Base-by-base conservation (phyloP, 2,888 invertebrate species). In the Crematogaster levior region DNA sequence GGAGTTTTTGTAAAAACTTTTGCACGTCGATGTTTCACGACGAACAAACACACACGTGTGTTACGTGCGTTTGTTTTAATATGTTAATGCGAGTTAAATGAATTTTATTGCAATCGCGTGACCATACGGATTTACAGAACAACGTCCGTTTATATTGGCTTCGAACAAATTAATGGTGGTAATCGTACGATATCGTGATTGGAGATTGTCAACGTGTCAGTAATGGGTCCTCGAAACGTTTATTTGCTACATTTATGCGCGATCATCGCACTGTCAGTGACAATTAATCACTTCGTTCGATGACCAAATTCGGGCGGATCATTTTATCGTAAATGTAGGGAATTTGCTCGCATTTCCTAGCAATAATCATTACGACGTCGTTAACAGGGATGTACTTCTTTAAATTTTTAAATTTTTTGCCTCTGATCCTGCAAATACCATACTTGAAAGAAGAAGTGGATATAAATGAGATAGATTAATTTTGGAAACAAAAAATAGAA, bases 171-270 rank as follows among this genome's bases (percentile, higher is more conserved):
- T 68, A 68, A 77, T 53, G 51, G 27, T 18, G 43, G 40, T 79
- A 79, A 79, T 68, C 56, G 30, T 18, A 30, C 43, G 77, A 77
- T 30, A 77, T 77, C 66, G 66, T 66, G 77, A 68, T 77, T 56
- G 30, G 56, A 68, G 40, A 66, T 77, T 77, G 51, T 63, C 74
- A 61, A 46, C 18, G 46, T 60, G 66, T 24, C 68, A 15, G 30
- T 68, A 77, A 77, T 68, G 43, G 21, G 40, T 37, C 56, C 30
- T 77, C 43, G 18, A 77, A 68, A 30, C 43, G 68, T 68, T 77
- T 77, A 77, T 77, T 77, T 34, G 77, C 56, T 40, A 30, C 18
- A 68, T 77, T 77, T 74, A 18, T 30, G 43, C 40, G 53, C 30
- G 56, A 56, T 66, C 30, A 43, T 77, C 43, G 53, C 43, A 21